Conservation (phyloP, 2,797 vertebrate species). For the Triplophysa bombifrons region DNA sequence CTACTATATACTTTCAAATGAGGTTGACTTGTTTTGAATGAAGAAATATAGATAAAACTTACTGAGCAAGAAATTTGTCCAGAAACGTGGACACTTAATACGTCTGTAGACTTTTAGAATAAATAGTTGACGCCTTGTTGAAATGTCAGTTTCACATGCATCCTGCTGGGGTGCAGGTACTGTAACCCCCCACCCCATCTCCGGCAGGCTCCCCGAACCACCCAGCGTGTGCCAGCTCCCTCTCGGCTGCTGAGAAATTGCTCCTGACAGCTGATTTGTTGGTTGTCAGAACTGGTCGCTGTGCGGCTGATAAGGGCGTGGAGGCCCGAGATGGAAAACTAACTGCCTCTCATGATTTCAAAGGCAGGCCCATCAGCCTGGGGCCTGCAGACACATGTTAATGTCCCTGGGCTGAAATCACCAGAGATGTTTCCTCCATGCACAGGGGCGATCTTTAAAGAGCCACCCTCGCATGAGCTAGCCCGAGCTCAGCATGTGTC, state of each 20-base stretch:
- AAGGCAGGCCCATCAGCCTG: conserved; percentile 58
- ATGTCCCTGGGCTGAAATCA: conserved; percentile 61
- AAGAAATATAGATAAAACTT: too few relatives aligned
- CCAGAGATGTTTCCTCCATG: conserved; percentile 48
- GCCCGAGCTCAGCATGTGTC: conserved; percentile 9
- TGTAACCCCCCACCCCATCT: conserved; percentile 8
- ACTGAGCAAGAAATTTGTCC: neutral
- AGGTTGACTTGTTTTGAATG: too few relatives aligned
- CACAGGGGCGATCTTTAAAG: conserved; percentile 26
- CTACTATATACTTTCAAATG: too few relatives aligned
- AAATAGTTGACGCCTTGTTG: conserved; percentile 19
- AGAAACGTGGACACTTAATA: neutral
- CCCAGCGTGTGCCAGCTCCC: conserved; percentile 35
- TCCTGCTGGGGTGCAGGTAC: conserved; percentile 49
- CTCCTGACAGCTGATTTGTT: conserved; percentile 72
- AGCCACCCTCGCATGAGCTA: conserved; percentile 4
- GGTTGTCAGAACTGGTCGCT: conserved; percentile 68
- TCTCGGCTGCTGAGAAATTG: conserved; percentile 64
- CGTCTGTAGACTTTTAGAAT: conserved; percentile 6
- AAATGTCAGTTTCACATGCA: conserved; percentile 24
- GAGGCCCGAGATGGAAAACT: conserved; percentile 59
- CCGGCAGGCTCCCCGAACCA: conserved; percentile 18
- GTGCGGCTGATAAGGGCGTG: conserved; percentile 61
- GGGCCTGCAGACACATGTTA: conserved; percentile 60
- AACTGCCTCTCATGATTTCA: conserved; percentile 63